Conservation (phyloP, 2,113 vertebrate species). For the Sinocyclocheilus maitianheensis region DNA sequence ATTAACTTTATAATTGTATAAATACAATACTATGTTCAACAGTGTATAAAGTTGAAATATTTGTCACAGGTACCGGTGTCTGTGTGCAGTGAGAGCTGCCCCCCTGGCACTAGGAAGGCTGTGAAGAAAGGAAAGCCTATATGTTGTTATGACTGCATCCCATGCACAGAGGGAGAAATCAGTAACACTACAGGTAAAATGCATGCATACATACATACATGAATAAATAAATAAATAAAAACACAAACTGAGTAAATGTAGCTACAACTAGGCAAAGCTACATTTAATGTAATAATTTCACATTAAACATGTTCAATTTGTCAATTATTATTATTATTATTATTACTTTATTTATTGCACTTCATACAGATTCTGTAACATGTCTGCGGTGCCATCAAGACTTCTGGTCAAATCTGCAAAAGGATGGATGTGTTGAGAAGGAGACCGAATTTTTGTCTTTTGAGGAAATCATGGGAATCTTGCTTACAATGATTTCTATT, state of each 20-base stretch:
- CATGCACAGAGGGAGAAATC: constrained; percentile 73
- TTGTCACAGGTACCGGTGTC: constrained; percentile 41
- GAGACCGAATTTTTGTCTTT: constrained; percentile 67
- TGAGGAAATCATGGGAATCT: constrained; percentile 59
- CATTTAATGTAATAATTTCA: neutral
- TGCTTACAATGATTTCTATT: constrained; percentile 48
- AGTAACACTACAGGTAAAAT: constrained; percentile 67
- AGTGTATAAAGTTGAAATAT: neutral
- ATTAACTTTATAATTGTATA: neutral
- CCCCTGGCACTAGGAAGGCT: constrained; percentile 56
- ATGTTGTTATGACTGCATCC: constrained; percentile 68
- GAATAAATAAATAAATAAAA: too few species aligned
- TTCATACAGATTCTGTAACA: constrained; percentile 67
- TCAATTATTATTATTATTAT: constrained; percentile 4
- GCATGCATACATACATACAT: too few species aligned
- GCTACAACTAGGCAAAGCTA: neutral
- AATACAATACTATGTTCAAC: neutral
- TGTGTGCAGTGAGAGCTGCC: constrained; percentile 60
- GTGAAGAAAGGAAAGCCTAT: constrained; percentile 57
- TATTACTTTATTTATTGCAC: neutral
- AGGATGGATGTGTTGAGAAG: constrained; percentile 66
- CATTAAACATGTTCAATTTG: too few species aligned
- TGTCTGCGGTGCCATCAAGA: constrained; percentile 67
- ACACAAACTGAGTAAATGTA: constrained; percentile 37
- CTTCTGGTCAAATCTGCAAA: constrained; percentile 70